Base-by-base conservation (phyloP, 92 coral and sea anemone species). In the Muricea muricata region DNA sequence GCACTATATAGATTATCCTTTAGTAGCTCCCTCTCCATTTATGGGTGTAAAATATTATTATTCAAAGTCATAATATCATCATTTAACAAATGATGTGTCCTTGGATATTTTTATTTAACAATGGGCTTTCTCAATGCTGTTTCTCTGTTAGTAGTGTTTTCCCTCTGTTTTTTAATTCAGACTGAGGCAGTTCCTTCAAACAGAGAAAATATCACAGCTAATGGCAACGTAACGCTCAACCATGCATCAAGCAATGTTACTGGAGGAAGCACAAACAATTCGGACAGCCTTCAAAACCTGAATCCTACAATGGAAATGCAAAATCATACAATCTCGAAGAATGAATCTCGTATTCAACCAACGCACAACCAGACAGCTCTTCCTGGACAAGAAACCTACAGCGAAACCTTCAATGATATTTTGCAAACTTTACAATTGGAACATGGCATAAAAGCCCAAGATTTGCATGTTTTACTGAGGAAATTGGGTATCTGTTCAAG, bases 51-150 rank as follows among this genome's bases (percentile, higher is more conserved):
- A 63, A 26, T 28, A 7, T 63, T 28, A 25, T 63, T 37, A 37
- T 37, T 37, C 42, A 37, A 4, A 28, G 21, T 63, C 11, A 10
- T 73, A 28, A 73, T 35, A 41, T 37, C 55, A 26, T 47, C 24
- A 45, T 72, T 41, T 72, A 72, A 41, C 30, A 31, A 41, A 35
- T 68, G 57, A 13, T 72, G 41, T 47, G 18, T 72, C 45, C 57
- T 69, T 42, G 28, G 15, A 73, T 24, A 73, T 39, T 21, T 5
- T 37, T 41, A 23, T 73, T 75, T 52, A 23, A 57, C 25, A 47
- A 75, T 75, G 80, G 80, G 39, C 42, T 28, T 75, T n/a, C 65
- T 75, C 65, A 47, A 75, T 37, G 39, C 6, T 47, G 80, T 75
- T 33, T 52, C 39, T 50, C 65, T 75, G 25, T 25, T 23, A n/a